Evolutionary conservation across 2,797 vertebrate species (phyloP), one percentile per base, ranked within the genome.

Genomic region (Chelon auratus): DNA sequence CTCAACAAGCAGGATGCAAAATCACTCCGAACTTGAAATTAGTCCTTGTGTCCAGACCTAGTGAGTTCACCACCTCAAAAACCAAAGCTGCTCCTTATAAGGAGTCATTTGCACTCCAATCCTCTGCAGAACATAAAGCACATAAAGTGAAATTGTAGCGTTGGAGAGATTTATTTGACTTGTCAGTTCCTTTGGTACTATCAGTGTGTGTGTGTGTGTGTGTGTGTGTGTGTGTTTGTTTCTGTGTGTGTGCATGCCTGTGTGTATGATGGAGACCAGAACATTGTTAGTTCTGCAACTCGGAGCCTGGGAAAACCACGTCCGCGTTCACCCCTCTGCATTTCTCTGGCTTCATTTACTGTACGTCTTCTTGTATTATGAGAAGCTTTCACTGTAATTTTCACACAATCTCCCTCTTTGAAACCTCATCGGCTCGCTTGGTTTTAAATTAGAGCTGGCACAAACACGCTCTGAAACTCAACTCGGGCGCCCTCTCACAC

Each of bases 371-470:
- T 57, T 69, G 53, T 33, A 71, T 85, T 82, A 65, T 56, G 39
- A 47, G n/a, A 80, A 62, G 56, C 78, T 72, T 84, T 68, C 51
- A 14, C 50, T 33, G 14, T 52, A 14, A 55, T 67, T 69, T 79
- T 79, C 76, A 58, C 71, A 57, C 68, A 72, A 59, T 30, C 65
- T 58, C 70, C 70, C 69, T 73, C 68, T 78, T 57, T 48, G 63
- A 63, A 75, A 74, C 71, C 60, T 52, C 70, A 60, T 57, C 66
- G 13, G 5, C 61, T 60, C 5, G 48, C 59, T 77, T 60, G 48
- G 80, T 63, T 20, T 72, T 74, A 78, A 89, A 93, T 86, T 60
- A 71, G 58, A 86, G 64, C 60, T 86, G 90, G 87, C 85, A 83
- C 62, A 73, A 78, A 78, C 62, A 77, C 47, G 50, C 57, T 77